These are phyloP conservation scores for Aratinga solstitialis DNA, from an alignment of 2,797 vertebrate species.

Conservation along the genomic window DNA sequence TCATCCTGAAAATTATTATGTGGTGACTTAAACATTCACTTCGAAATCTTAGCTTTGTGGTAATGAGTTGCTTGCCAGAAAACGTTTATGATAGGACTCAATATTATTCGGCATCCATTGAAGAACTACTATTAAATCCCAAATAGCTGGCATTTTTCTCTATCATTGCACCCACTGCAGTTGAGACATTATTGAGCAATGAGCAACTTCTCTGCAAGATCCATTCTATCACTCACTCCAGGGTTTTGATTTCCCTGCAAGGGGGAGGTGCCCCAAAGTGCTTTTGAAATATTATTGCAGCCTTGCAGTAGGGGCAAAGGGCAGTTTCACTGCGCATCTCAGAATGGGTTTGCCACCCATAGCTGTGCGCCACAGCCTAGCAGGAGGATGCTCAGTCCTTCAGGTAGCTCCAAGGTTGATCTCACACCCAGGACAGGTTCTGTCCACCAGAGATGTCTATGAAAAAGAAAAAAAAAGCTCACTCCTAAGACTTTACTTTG, in stretches of 20 bases:
- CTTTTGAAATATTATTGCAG: neutral
- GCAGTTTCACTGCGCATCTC: neutral
- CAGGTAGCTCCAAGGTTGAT: neutral
- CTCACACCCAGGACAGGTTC: neutral
- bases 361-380: neutral
- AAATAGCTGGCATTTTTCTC: neutral
- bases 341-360: neutral
- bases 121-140: neutral
- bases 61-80: neutral
- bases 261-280: neutral
- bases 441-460: neutral
- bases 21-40: neutral
- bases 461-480: accelerated
- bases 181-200: accelerated
- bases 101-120: neutral
- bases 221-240: neutral
- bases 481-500: neutral
- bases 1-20: neutral
- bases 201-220: neutral
- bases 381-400: neutral
- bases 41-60: neutral
- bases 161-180: neutral
- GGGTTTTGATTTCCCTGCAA: neutral
- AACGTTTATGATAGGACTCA: neutral
- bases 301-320: neutral